A percentile compares a stretch with the other conserved stretches of the same genome.
Conservation (phyloP, 2,888 invertebrate species). For the Kryphioiulus occultus region DNA sequence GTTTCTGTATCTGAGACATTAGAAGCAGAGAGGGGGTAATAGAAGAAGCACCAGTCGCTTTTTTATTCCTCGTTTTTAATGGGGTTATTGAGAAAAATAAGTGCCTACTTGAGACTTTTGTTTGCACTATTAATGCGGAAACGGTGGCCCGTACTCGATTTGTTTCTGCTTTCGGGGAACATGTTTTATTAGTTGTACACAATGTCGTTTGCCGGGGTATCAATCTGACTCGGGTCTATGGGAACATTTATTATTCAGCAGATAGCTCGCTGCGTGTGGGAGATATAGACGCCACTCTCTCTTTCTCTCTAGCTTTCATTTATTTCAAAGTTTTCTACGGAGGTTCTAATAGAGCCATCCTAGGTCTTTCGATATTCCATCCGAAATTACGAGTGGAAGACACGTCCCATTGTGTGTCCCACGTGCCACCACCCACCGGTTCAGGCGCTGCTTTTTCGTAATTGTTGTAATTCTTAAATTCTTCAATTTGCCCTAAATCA, state of each 20-base stretch:
- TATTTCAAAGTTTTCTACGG: not conserved
- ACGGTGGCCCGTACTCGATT: slow-evolving; percentile 24
- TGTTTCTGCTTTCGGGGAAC: slow-evolving; percentile 9
- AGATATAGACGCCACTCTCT: not conserved
- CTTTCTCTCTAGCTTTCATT: slow-evolving; percentile 12
- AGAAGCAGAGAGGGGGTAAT: not conserved
- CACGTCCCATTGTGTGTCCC: slow-evolving; percentile 8
- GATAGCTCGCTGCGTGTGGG: slow-evolving; percentile 6
- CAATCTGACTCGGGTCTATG: slow-evolving; percentile 41
- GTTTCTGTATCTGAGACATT: not conserved
- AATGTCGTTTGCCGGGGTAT: slow-evolving; percentile 42
- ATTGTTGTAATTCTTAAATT: slow-evolving; percentile 45
- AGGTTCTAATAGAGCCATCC: not conserved
- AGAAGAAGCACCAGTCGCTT: slow-evolving; percentile 23
- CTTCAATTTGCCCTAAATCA: slow-evolving; percentile 47
- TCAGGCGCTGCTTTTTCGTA: not conserved
- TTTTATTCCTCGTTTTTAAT: slow-evolving; percentile 23
- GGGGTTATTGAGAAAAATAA: slow-evolving; percentile 42
- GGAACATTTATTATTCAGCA: slow-evolving; percentile 37
- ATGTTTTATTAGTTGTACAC: slow-evolving; percentile 41
- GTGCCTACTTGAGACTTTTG: slow-evolving; percentile 37
- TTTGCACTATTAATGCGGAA: slow-evolving; percentile 44
- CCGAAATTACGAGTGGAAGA: not conserved
- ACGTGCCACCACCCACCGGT: not conserved
- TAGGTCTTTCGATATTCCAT: not conserved